Percentiles rank a stretch among this genome's conserved stretches.
phyloP scores from a whole-genome alignment of 2,113 vertebrate genomes.

The Setophaga coronata region DNA sequence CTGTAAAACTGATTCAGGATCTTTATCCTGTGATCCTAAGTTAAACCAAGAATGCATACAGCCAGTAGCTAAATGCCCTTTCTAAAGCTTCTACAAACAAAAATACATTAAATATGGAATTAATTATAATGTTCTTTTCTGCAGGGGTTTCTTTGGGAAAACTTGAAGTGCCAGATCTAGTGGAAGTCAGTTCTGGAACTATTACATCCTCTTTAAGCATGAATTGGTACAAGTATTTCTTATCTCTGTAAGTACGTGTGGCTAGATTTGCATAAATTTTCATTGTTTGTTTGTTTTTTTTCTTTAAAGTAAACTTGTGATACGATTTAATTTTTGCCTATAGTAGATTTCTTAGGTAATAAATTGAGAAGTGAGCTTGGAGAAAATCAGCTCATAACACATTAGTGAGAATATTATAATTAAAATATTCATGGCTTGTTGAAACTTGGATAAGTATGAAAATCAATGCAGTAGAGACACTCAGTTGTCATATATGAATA shows the following conservation, averaged over 20 bases:
- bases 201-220: not conserved
- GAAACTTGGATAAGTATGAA: slow-evolving; percentile 39
- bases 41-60: not conserved
- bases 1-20: not conserved
- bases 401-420: slow-evolving; percentile 6
- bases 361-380: slow-evolving; percentile 14
- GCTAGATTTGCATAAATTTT: not conserved
- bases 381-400: not conserved
- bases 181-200: not conserved
- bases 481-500: not conserved
- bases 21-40: not conserved
- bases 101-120: not conserved
- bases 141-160: not conserved
- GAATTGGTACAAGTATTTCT: not conserved
- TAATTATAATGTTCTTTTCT: not conserved
- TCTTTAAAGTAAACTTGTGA: not conserved
- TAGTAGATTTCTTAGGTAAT: slow-evolving; percentile 1
- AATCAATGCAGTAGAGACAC: slow-evolving; percentile 13
- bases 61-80: not conserved
- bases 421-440: slow-evolving; percentile 32
- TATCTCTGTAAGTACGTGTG: not conserved
- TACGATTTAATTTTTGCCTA: not conserved
- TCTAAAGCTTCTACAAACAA: not conserved
- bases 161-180: not conserved
- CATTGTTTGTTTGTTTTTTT: not conserved